Evolutionary conservation across 2,888 invertebrate species (phyloP), one percentile per base, ranked within the genome.

Genomic region (Yponomeuta sedellus): DNA sequence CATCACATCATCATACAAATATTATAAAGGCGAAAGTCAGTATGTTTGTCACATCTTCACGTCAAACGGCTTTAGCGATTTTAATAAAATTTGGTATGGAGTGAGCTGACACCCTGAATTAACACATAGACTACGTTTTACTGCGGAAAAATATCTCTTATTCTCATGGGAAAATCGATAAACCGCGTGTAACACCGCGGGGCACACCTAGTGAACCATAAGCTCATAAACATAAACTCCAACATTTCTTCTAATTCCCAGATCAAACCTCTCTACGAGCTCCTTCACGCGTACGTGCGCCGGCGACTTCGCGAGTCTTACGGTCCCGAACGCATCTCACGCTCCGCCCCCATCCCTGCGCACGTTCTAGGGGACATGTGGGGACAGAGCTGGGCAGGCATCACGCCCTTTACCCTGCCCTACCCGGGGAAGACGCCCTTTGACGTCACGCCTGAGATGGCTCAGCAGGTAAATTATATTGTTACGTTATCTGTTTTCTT

Each of bases 301-400:
- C 93, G 96, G 67, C 96, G 96, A 75, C 91, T 98, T 19, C 93
- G 96, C 0, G 95, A 96, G 75, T 93, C 94, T 39, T 97, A 98
- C 76, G 97, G 97, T 0, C 96, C 96, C 0, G 96, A 97, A 76
- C 93, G 95, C 71, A 94, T 96, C 65, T 95, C 94, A 71, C 90
- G 94, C 1, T 94, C 96, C 58, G 96, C 97, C 0, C 97, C 97
- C 0, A 92, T 97, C 59, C 97, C 97, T 0, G 96, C 96, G 0
- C 97, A 97, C 75, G 93, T 97, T 67, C 91, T 97, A 6, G 97
- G 98, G 0, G 97, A 97, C 77, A 96, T 97, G 95, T 97, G 97
- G 95, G 96, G 93, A 0, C 97, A 97, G 83, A 94, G 95, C 61
- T 97, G 97, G 97, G 92, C 93, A 0, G 96, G 96, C 70, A 95